Base-by-base conservation (phyloP, 2,888 invertebrate species). In the Coelogynopora nodosa region DNA sequence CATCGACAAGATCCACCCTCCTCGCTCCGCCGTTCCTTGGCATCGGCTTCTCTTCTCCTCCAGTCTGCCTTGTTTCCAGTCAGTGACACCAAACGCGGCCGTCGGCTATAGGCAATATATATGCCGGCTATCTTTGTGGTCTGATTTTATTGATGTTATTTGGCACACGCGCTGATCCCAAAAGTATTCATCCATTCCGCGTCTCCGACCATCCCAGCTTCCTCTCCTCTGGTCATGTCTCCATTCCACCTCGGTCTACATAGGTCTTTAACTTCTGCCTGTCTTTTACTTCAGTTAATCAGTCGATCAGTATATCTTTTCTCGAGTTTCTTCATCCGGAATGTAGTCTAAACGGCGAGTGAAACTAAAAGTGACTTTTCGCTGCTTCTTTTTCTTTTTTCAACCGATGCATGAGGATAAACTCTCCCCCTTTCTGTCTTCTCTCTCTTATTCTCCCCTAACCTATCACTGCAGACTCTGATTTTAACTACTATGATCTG, bases 161-260 rank as follows among this genome's bases (percentile, higher is more conserved):
- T 74, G 74, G 74, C 74, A 74, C 74, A 74, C 74, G 74, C 74
- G 74, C 74, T 74, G 74, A 74, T 74, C 74, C 74, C 27, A 49
- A 18, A 49, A 49, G 49, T 18, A 49, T 49, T 49, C 10, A 49
- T 49, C 18, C 49, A 13, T 5, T 18, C 5, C 18, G 18, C 18
- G 5, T 10, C 27, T 26, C 74, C 74, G 5, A n/a, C 23, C 23
- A 74, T 74, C 2, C 27, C 74, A 23, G 2, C 74, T 13, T 23
- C 23, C 23, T 26, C 74, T n/a, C 74, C 74, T 74, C 74, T 74
- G 23, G 49, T 49, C 49, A 18, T 10, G 5, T n/a, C n/a, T n/a
- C n/a, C n/a, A n/a, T n/a, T n/a, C n/a, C n/a, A n/a, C n/a, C n/a
- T n/a, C n/a, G n/a, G 18, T 2, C 74, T 23, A 23, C 74, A 23